phyloP scores from a whole-genome alignment of 2,113 vertebrate genomes.

The Haemorhous mexicanus region DNA sequence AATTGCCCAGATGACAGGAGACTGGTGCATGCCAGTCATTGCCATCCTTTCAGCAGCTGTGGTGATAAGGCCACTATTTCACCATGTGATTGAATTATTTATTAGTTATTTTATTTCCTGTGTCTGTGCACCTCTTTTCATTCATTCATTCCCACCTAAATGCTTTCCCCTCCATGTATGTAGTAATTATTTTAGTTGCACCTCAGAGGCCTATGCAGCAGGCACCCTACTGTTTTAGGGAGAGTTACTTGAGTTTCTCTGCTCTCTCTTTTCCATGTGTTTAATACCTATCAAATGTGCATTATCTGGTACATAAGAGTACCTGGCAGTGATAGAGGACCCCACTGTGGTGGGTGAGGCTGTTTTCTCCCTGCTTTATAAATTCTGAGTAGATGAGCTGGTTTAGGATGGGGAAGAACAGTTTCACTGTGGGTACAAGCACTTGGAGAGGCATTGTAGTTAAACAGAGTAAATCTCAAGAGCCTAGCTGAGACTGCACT shows the following conservation, averaged over 20 bases:
- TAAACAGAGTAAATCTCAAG: background rate
- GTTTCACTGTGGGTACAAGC: background rate
- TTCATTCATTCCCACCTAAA: background rate
- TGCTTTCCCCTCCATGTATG: background rate
- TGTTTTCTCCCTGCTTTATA: background rate
- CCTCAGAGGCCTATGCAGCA: background rate
- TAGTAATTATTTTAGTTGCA: background rate
- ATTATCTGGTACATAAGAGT: background rate
- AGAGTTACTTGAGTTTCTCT: slow-evolving; percentile 16
- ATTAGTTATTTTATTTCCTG: background rate
- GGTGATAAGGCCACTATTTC: background rate
- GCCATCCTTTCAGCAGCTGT: background rate
- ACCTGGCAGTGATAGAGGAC: background rate
- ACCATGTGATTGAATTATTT: background rate
- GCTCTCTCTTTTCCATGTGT: background rate
- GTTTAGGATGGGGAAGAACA: background rate
- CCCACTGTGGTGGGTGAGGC: background rate
- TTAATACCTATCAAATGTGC: slow-evolving; percentile 3
- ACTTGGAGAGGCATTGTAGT: background rate
- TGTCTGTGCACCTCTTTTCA: background rate
- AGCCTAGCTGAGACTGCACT: background rate
- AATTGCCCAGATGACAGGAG: background rate
- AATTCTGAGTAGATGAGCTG: background rate
- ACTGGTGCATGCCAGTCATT: background rate
- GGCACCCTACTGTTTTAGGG: background rate